phyloP scores from a whole-genome alignment of 2,113 vertebrate genomes.

The Eretmochelys imbricata region DNA sequence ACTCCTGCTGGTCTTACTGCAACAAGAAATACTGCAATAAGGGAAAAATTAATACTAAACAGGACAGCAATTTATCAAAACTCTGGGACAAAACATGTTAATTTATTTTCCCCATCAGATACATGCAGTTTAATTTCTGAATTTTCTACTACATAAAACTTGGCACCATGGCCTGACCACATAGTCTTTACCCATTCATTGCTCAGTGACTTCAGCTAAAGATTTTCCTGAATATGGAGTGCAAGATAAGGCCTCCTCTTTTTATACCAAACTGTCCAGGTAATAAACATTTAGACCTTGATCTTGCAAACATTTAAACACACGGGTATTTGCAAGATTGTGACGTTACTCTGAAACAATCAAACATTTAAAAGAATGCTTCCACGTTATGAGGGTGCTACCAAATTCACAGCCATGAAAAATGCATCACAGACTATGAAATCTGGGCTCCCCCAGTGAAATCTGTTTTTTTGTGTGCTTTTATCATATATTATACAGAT shows the following conservation, averaged over 20 bases:
- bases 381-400: no score
- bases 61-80: neutral
- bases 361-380: neutral
- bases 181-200: neutral
- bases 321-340: neutral
- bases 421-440: no score
- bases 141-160: neutral
- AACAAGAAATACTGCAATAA: neutral
- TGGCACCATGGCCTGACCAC: neutral
- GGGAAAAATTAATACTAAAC: neutral
- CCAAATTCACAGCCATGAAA: no score
- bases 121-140: neutral
- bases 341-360: neutral
- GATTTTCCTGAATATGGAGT: neutral
- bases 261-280: neutral
- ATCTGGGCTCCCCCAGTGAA: no score
- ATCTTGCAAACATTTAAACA: neutral
- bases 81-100: neutral
- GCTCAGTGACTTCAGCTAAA: neutral
- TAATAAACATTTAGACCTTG: neutral
- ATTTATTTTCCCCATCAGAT: neutral
- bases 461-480: no score
- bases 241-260: conserved; percentile 15
- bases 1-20: neutral
- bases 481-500: no score